These are phyloP conservation scores for Harlomillsia oculata DNA, from an alignment of 1,140 invertebrate genomes.

Conservation along the genomic window DNA sequence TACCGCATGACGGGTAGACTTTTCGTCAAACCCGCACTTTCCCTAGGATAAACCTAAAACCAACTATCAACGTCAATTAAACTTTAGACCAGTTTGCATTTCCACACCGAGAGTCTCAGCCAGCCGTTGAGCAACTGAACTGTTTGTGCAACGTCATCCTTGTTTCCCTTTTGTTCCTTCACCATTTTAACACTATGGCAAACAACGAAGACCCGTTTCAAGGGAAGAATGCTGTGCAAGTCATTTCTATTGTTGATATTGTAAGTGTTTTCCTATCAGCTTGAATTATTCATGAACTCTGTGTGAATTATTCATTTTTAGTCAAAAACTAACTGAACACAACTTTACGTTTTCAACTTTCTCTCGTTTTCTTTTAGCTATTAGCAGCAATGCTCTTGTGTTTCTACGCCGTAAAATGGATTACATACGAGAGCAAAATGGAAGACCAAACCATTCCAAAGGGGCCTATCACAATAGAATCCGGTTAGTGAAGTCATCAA, in stretches of 20 bases:
- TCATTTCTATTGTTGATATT: conserved; percentile 15
- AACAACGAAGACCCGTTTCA: conserved; percentile 19
- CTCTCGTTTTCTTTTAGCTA: background rate
- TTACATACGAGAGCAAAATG: conserved; percentile 13
- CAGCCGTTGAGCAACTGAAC: too few species aligned
- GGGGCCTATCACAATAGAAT: conserved; percentile 18
- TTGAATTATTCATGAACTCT: background rate
- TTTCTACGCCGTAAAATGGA: conserved; percentile 22
- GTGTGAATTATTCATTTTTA: background rate
- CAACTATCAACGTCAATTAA: too few species aligned
- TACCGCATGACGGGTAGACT: too few species aligned
- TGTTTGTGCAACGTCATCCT: too few species aligned
- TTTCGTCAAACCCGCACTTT: too few species aligned
- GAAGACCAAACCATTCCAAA: conserved; percentile 9
- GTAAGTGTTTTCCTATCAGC: conserved; percentile 3
- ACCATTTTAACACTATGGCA: conserved; percentile 6
- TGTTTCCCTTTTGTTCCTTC: too few species aligned
- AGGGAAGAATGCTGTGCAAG: conserved; percentile 17
- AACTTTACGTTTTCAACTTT: background rate
- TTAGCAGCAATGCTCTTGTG: conserved; percentile 23
- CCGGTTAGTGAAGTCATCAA: conserved; percentile 3
- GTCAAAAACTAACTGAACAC: background rate
- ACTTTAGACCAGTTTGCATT: too few species aligned
- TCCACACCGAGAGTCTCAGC: too few species aligned
- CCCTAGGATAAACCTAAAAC: too few species aligned